Percentiles rank a stretch among this genome's conserved stretches.
These are phyloP conservation scores for Lepidurus couesii DNA, from an alignment of 1,140 invertebrate genomes.

Conservation along the genomic window DNA sequence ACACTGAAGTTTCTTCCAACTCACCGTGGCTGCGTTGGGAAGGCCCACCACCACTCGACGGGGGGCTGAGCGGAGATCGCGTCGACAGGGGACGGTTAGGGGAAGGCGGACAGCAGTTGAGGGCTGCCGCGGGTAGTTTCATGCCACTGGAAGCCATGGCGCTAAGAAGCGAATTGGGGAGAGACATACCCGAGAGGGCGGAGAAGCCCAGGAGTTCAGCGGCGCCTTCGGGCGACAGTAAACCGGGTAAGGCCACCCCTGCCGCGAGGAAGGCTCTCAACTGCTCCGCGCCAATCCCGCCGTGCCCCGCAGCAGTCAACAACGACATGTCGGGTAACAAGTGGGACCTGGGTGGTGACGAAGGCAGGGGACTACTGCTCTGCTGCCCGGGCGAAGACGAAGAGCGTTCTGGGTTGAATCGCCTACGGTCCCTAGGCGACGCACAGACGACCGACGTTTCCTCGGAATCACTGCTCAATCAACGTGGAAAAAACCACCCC, in stretches of 20 bases:
- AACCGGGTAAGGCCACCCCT: slow-evolving; percentile 24
- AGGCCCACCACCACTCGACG: slow-evolving; percentile 20
- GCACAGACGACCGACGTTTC: background rate
- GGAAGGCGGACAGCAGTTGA: slow-evolving; percentile 1
- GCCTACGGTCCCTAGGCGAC: background rate
- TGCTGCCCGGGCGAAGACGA: background rate
- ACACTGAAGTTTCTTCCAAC: slow-evolving; percentile 23
- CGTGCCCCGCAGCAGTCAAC: background rate
- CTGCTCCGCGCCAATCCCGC: background rate
- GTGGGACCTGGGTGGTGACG: background rate
- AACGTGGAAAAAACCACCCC: background rate
- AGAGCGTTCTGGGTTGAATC: background rate
- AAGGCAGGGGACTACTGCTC: background rate
- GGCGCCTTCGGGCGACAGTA: slow-evolving; percentile 26
- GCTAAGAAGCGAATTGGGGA: background rate
- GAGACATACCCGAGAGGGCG: background rate
- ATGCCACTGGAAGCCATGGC: slow-evolving; percentile 23
- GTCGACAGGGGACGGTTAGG: background rate
- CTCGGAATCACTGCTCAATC: background rate
- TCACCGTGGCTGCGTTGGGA: background rate
- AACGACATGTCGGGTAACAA: slow-evolving; percentile 1
- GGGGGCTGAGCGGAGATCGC: slow-evolving; percentile 19
- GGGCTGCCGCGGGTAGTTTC: slow-evolving; percentile 13
- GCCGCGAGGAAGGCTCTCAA: slow-evolving; percentile 29
- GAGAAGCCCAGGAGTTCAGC: slow-evolving; percentile 17